Percentiles rank a stretch among this genome's conserved stretches.
Conservation (phyloP, 2,888 invertebrate genomes). For the Ophioninae sp. region DNA sequence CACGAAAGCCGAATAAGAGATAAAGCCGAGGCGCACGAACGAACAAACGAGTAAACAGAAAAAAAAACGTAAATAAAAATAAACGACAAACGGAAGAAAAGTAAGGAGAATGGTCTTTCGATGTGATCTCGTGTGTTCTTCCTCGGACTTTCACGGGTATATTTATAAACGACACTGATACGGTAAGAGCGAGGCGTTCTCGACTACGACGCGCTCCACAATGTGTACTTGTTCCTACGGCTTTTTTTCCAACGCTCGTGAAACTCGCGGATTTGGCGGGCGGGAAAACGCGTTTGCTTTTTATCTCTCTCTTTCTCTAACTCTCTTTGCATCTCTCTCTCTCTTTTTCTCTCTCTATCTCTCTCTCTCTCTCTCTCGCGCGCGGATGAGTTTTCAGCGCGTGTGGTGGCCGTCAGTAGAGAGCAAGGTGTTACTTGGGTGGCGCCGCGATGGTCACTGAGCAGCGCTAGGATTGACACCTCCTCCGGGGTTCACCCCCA, state of each 20-base stretch:
- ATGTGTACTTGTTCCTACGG: not conserved
- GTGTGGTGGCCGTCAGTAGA: constrained; percentile 70
- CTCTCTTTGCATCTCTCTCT: constrained; percentile 16
- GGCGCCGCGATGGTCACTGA: constrained; percentile 82
- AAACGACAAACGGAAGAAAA: not conserved
- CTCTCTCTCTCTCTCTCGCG: constrained; percentile 6
- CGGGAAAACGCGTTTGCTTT: constrained; percentile 49
- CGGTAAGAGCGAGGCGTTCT: not conserved
- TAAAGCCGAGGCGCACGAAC: not conserved
- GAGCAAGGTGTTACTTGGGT: constrained; percentile 81
- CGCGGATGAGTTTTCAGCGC: constrained; percentile 35
- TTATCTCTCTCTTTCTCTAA: constrained; percentile 46
- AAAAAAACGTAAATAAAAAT: not conserved
- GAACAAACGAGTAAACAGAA: not conserved
- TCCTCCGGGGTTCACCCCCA: constrained; percentile 80
- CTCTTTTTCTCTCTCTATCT: constrained; percentile 26
- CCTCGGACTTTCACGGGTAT: not conserved
- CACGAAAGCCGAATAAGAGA: not conserved
- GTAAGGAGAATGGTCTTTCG: constrained; percentile 19
- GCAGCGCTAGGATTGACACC: constrained; percentile 82
- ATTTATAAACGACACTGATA: not conserved
- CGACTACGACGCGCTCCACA: not conserved
- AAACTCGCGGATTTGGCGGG: constrained; percentile 46
- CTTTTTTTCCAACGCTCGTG: not conserved
- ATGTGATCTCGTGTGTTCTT: constrained; percentile 5